phyloP scores from a whole-genome alignment of 2,113 vertebrate species.

The Paralichthys olivaceus region DNA sequence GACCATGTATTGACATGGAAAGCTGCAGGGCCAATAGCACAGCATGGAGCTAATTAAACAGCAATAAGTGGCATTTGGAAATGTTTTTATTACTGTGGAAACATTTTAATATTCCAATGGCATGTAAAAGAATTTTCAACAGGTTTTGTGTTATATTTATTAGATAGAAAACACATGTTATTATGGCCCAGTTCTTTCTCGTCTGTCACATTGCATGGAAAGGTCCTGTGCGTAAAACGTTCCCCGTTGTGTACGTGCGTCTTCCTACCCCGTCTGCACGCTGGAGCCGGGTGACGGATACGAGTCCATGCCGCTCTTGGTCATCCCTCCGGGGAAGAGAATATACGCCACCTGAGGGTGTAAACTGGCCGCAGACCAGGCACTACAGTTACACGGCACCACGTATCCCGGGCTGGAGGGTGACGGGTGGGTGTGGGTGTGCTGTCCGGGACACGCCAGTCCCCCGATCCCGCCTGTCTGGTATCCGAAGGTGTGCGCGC shows the following conservation, averaged over 20 bases:
- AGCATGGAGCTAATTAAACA: not conserved
- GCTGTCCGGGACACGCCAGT: constrained; percentile 90
- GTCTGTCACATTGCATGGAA: not conserved
- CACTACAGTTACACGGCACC: constrained; percentile 94
- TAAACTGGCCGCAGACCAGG: constrained; percentile 92
- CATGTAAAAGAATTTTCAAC: not conserved
- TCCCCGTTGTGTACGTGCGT: not conserved
- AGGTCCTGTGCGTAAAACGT: constrained; percentile 7
- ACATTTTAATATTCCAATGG: not conserved
- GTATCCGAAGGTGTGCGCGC: constrained; percentile 90
- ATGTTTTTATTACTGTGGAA: not conserved
- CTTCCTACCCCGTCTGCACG: not conserved
- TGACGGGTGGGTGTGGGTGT: constrained; percentile 90
- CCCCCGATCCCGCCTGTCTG: constrained; percentile 90
- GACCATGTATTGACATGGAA: not conserved
- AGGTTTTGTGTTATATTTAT: not conserved
- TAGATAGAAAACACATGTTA: no score
- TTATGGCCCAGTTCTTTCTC: not conserved
- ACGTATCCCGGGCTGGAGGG: constrained; percentile 91
- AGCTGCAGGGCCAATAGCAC: no score
- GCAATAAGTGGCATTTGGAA: not conserved
- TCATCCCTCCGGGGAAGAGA: constrained; percentile 91
- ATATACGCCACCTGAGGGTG: constrained; percentile 96
- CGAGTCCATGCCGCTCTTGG: constrained; percentile 89
- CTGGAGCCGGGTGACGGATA: constrained; percentile 83